These are phyloP conservation scores for Atherix ibis DNA, from an alignment of 2,888 invertebrate species.

Conservation along the genomic window DNA sequence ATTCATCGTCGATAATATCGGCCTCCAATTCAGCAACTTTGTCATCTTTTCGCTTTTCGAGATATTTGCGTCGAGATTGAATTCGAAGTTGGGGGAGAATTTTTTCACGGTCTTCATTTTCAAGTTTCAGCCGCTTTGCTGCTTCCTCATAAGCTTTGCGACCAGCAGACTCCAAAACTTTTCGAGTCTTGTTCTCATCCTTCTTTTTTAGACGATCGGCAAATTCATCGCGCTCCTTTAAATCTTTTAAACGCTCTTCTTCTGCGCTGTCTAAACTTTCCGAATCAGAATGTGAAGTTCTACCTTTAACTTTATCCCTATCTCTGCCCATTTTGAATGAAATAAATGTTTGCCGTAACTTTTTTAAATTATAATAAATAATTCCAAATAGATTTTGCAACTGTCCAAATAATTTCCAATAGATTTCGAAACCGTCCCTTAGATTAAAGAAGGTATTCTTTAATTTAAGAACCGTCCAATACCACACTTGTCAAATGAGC, in stretches of 20 bases:
- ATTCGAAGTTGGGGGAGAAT: constrained; percentile 76
- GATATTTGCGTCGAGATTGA: constrained; percentile 83
- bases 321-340: constrained; percentile 12
- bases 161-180: constrained; percentile 48
- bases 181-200: constrained; percentile 77
- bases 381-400: too few species aligned
- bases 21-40: constrained; percentile 90
- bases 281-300: constrained; percentile 19
- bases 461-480: too few species aligned
- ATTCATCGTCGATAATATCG: constrained; percentile 91
- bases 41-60: constrained; percentile 91
- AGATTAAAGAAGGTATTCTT: too few species aligned
- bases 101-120: constrained; percentile 71
- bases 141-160: constrained; percentile 72
- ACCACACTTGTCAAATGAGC: too few species aligned
- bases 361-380: too few species aligned
- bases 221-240: constrained; percentile 89
- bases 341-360: too few species aligned
- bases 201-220: constrained; percentile 70
- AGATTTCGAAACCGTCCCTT: too few species aligned
- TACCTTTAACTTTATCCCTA: constrained; percentile 19
- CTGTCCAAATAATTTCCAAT: too few species aligned
- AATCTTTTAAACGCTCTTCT: constrained; percentile 62
- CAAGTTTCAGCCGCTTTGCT: constrained; percentile 74
- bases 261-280: constrained; percentile 54